These are phyloP conservation scores for Nycticryphes semicollaris DNA, from an alignment of 2,113 vertebrate genomes.

Conservation along the genomic window DNA sequence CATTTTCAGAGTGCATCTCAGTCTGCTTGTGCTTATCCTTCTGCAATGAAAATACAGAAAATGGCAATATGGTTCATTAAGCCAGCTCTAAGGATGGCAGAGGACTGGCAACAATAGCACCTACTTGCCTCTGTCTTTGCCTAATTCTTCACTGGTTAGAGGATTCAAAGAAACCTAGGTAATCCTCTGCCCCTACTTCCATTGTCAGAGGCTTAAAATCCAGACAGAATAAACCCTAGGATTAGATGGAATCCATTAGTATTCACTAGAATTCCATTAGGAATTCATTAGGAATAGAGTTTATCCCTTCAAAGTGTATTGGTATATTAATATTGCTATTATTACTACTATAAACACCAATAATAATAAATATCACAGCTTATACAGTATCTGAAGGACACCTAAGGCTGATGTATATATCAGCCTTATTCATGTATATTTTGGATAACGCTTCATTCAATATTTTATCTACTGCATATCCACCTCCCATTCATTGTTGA, in stretches of 20 bases:
- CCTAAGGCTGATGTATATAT: background rate
- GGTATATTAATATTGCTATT: background rate
- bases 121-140: background rate
- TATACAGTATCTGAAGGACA: background rate
- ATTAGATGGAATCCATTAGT: background rate
- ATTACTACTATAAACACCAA: background rate
- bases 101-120: background rate
- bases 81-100: background rate
- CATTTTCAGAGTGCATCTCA: background rate
- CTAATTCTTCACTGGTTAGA: background rate
- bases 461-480: background rate
- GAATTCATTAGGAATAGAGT: background rate
- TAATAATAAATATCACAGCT: background rate
- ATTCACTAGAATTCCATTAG: background rate
- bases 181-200: background rate
- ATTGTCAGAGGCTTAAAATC: background rate
- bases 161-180: background rate
- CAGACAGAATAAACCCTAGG: background rate
- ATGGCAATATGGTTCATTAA: background rate
- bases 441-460: background rate
- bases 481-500: background rate
- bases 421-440: background rate
- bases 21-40: background rate
- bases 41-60: background rate
- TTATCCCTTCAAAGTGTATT: background rate